Conservation (phyloP, 2,797 vertebrate genomes). For the Rhabdomys pumilio region DNA sequence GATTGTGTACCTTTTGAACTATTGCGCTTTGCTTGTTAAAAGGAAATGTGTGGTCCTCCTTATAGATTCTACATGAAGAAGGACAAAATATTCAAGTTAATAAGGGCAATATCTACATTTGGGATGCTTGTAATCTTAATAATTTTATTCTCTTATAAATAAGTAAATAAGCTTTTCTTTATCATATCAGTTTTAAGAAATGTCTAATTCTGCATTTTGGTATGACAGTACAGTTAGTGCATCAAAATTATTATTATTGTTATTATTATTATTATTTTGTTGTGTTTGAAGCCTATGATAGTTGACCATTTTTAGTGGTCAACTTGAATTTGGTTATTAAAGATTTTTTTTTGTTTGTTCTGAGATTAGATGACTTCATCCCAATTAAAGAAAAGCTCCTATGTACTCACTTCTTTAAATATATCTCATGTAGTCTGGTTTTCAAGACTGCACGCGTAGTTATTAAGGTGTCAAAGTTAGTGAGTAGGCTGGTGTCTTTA, state of each 20-base stretch:
- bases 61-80: constrained; percentile 38
- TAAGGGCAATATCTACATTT: constrained; percentile 39
- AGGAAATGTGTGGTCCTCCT: constrained; percentile 34
- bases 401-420: constrained; percentile 65
- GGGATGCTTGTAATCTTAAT: constrained; percentile 14
- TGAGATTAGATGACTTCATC: constrained; percentile 45
- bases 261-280: not conserved
- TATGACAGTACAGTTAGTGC: not conserved
- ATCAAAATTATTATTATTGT: not conserved
- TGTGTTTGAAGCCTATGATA: not conserved
- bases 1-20: constrained; percentile 60
- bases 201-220: constrained; percentile 14
- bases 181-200: constrained; percentile 14
- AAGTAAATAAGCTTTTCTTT: constrained; percentile 42
- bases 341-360: constrained; percentile 3
- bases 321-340: constrained; percentile 29
- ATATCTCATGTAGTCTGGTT: constrained; percentile 77
- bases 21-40: constrained; percentile 52
- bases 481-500: constrained; percentile 84
- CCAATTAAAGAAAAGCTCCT: constrained; percentile 61
- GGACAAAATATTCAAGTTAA: constrained; percentile 36
- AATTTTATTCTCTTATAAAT: constrained; percentile 32
- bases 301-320: constrained; percentile 34
- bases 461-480: constrained; percentile 83
- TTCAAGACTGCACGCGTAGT: constrained; percentile 77